These are phyloP conservation scores for Mythimna lalbum DNA, from an alignment of 2,888 invertebrate species.

Conservation along the genomic window DNA sequence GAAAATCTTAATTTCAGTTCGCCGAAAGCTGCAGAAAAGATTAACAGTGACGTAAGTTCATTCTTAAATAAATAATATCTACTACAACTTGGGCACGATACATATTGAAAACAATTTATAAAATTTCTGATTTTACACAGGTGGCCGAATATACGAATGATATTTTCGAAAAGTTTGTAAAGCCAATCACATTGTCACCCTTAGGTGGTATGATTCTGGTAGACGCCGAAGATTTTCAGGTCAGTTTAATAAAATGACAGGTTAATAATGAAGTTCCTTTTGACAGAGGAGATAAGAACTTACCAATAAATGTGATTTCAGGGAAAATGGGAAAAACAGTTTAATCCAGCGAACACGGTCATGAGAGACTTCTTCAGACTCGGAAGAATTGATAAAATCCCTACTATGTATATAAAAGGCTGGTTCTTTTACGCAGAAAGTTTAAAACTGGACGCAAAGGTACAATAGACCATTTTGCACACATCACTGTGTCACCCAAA, in stretches of 20 bases:
- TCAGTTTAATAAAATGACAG: slow-evolving; percentile 3
- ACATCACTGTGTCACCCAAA: not conserved
- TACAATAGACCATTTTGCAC: slow-evolving; percentile 1
- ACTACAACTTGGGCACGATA: not conserved
- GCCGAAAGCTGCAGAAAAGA: slow-evolving; percentile 42
- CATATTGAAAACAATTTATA: not conserved
- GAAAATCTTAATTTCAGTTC: slow-evolving; percentile 54
- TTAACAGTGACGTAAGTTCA: slow-evolving; percentile 53
- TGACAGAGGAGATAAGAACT: not conserved
- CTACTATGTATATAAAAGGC: slow-evolving; percentile 12
- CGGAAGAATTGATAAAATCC: slow-evolving; percentile 5
- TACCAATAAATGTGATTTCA: slow-evolving; percentile 14
- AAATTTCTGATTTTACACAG: slow-evolving; percentile 21
- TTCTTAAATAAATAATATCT: not conserved
- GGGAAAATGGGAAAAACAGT: slow-evolving; percentile 44
- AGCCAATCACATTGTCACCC: slow-evolving; percentile 15
- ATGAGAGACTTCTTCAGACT: not conserved
- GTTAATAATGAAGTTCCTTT: too few relatives aligned
- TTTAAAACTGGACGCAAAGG: slow-evolving; percentile 22
- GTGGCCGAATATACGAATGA: slow-evolving; percentile 33
- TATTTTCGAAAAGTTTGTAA: slow-evolving; percentile 11
- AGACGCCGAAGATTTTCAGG: slow-evolving; percentile 40
- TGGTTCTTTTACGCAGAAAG: slow-evolving; percentile 9
- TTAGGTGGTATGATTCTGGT: slow-evolving; percentile 31
- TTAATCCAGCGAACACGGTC: slow-evolving; percentile 19